Evolutionary conservation across 2,797 vertebrate species (phyloP), one percentile per base, ranked within the genome.

Genomic region (Balearica regulorum): DNA sequence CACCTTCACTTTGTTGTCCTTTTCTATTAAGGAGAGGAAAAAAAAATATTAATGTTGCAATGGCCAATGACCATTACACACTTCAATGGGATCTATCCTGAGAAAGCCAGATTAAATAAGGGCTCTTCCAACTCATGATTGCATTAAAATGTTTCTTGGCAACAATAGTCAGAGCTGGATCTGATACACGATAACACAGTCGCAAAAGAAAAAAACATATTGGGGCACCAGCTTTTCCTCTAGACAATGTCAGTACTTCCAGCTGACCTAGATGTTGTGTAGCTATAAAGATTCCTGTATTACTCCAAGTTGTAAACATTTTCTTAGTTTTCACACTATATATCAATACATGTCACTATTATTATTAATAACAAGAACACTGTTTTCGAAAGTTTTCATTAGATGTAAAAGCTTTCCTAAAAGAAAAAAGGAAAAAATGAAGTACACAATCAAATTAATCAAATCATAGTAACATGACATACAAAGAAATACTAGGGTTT

Each of bases 61-160:
- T 43, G 31, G 70, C 31, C 8, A 6, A 44, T 57, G 11, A 85
- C 33, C 48, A 37, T 37, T n/a, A 72, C 48, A 80, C 6, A 61
- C 10, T 87, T 85, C 49, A 89, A 80, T 57, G 41, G 37, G 18
- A 80, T 73, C 48, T 66, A 51, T 66, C 26, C 41, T 35, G 39
- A 89, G n/a, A 77, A 89, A 71, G 81, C 46, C 86, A 89, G 80
- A 90, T 60, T 70, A 78, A 85, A 55, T 91, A 77, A 77, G 14
- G 10, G 4, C 16, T 77, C 25, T 87, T 93, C 71, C 87, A 91
- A 68, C 10, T 64, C 37, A 80, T 57, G 44, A 89, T 60, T 57
- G 83, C 91, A 94, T 71, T 85, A 87, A 93, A 93, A 93, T 73
- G 20, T 51, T 83, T 83, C 24, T 19, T 91, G 87, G 71, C 53